Conservation (phyloP, 2,113 vertebrate species). For the Hippocampus guttulatus region DNA sequence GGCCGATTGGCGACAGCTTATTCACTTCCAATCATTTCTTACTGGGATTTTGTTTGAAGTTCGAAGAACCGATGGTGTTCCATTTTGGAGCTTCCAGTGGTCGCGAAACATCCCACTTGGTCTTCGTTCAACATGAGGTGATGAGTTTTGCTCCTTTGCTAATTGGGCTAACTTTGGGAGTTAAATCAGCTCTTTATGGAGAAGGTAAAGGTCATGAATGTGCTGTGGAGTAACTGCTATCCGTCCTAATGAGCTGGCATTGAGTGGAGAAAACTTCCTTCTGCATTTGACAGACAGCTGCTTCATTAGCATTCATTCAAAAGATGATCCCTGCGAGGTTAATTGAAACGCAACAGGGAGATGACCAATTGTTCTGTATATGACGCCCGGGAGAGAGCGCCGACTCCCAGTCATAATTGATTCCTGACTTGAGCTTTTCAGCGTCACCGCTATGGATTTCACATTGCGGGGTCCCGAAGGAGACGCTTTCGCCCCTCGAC, state of each 20-base stretch:
- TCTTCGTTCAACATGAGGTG: neutral
- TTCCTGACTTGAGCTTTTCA: conserved; percentile 57
- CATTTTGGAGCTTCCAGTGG: neutral
- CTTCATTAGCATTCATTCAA: conserved; percentile 49
- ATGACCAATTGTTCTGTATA: conserved; percentile 40
- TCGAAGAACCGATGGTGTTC: neutral
- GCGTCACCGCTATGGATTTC: conserved; percentile 33
- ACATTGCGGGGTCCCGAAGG: conserved; percentile 34
- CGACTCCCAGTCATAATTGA: conserved; percentile 51
- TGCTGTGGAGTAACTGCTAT: conserved; percentile 22
- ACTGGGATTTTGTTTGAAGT: neutral
- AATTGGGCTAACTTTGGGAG: conserved; percentile 3
- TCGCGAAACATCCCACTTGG: neutral
- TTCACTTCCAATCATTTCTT: neutral
- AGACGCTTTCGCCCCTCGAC: conserved; percentile 26
- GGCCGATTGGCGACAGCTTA: neutral
- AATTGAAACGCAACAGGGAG: conserved; percentile 38
- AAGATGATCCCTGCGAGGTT: conserved; percentile 34
- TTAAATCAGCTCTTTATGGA: neutral
- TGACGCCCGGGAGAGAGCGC: conserved; percentile 23
- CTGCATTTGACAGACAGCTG: conserved; percentile 42
- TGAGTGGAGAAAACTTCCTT: conserved; percentile 15
- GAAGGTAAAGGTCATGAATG: conserved; percentile 27
- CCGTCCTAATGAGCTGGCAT: conserved; percentile 21
- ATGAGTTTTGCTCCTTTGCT: conserved; percentile 7